phyloP scores from a whole-genome alignment of 2,113 vertebrate species.

The Taurulus bubalis region DNA sequence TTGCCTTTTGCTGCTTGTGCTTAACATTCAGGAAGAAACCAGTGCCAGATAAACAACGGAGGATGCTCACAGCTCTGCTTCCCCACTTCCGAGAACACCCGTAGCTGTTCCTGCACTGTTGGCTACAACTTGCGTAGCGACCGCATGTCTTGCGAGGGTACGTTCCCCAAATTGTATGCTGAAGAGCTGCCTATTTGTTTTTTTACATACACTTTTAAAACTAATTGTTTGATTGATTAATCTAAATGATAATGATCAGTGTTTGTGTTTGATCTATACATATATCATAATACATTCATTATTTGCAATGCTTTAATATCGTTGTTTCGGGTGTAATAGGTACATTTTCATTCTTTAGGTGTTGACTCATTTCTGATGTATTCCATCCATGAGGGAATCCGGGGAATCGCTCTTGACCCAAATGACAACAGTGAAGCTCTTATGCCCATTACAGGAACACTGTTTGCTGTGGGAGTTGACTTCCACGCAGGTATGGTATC shows the following conservation, averaged over 20 bases:
- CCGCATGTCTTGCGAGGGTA: slow-evolving; percentile 95
- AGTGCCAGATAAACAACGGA: slow-evolving; percentile 94
- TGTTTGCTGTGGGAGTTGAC: slow-evolving; percentile 97
- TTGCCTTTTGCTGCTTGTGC: slow-evolving; percentile 10
- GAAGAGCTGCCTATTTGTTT: no score
- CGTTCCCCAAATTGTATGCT: background rate
- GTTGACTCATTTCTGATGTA: slow-evolving; percentile 98
- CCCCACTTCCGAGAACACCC: slow-evolving; percentile 93
- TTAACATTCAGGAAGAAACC: slow-evolving; percentile 89
- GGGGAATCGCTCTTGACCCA: slow-evolving; percentile 94
- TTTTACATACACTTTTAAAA: background rate
- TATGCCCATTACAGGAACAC: slow-evolving; percentile 95
- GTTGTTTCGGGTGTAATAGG: background rate
- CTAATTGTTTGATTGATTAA: background rate
- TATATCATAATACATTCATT: background rate
- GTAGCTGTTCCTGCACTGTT: slow-evolving; percentile 95
- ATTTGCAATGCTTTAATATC: background rate
- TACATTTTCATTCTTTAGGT: slow-evolving; percentile 79
- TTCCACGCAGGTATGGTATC: slow-evolving; percentile 93
- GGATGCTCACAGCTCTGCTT: slow-evolving; percentile 97
- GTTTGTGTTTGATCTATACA: background rate
- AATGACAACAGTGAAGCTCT: slow-evolving; percentile 93
- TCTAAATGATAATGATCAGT: background rate
- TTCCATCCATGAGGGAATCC: slow-evolving; percentile 95
- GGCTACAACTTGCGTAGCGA: slow-evolving; percentile 94